These are phyloP conservation scores for Carterocephalus palaemon DNA, from an alignment of 2,888 invertebrate genomes.

Conservation along the genomic window DNA sequence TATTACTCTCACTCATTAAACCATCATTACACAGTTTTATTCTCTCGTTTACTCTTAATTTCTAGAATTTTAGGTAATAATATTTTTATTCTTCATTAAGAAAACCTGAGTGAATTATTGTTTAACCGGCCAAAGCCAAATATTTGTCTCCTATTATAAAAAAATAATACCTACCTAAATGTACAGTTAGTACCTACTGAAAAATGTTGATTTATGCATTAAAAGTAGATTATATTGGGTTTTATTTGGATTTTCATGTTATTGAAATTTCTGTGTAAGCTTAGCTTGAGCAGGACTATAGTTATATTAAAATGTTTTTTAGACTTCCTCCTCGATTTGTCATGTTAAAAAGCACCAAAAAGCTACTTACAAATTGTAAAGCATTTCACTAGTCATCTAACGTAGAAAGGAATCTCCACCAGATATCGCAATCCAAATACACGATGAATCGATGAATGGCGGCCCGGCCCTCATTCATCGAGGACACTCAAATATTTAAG, in stretches of 20 bases:
- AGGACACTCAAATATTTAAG: slow-evolving; percentile 5
- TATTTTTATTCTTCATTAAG: slow-evolving; percentile 3
- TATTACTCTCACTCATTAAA: slow-evolving; percentile 12
- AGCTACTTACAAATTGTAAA: too few relatives aligned
- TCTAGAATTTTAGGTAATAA: slow-evolving; percentile 10
- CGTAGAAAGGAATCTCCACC: slow-evolving; percentile 1
- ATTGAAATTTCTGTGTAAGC: slow-evolving; percentile 10
- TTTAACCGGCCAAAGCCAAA: slow-evolving; percentile 7
- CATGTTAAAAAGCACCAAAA: neutral
- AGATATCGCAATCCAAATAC: neutral
- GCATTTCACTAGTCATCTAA: slow-evolving; percentile 15
- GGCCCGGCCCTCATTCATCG: too few relatives aligned
- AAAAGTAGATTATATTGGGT: slow-evolving; percentile 4
- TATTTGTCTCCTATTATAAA: slow-evolving; percentile 5
- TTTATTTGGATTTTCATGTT: slow-evolving; percentile 5
- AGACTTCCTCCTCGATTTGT: slow-evolving; percentile 14
- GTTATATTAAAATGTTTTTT: slow-evolving; percentile 3
- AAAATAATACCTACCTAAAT: neutral
- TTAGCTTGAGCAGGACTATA: slow-evolving; percentile 14
- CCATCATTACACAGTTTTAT: slow-evolving; percentile 20
- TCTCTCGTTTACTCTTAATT: slow-evolving; percentile 8
- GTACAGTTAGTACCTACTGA: neutral
- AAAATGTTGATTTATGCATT: too few relatives aligned
- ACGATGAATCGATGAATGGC: too few relatives aligned
- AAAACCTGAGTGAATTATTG: slow-evolving; percentile 9